These are phyloP conservation scores for Gila orcuttii DNA, from an alignment of 2,113 vertebrate species.

Conservation along the genomic window DNA sequence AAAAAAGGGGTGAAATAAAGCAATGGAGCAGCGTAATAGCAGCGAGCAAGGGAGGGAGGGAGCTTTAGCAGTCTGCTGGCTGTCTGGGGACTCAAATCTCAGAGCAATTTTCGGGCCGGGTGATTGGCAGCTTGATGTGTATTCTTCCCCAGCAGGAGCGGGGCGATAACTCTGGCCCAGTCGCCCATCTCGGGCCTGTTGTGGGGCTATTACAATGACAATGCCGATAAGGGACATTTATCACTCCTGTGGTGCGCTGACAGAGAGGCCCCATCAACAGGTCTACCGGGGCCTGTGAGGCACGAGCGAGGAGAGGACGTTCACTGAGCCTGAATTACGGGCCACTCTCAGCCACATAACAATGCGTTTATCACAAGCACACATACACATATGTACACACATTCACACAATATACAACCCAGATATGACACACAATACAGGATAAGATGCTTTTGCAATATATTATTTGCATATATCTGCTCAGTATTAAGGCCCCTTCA, in stretches of 20 bases:
- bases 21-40: conserved; percentile 38
- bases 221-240: conserved; percentile 83
- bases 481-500: not conserved
- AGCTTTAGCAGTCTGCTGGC: conserved; percentile 60
- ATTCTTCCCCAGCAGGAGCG: conserved; percentile 78
- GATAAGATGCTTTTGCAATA: not conserved
- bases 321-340: conserved; percentile 63
- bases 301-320: conserved; percentile 52
- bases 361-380: conserved; percentile 44
- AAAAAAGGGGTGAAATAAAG: conserved; percentile 59
- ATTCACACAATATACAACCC: conserved; percentile 29
- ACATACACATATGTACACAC: conserved; percentile 31
- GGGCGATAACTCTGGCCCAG: conserved; percentile 78
- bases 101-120: conserved; percentile 83
- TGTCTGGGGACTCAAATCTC: conserved; percentile 86
- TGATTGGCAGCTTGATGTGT: conserved; percentile 86
- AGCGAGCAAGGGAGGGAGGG: conserved; percentile 49
- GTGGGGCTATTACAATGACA: conserved; percentile 85
- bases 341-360: conserved; percentile 57
- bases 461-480: not conserved
- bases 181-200: conserved; percentile 76
- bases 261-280: conserved; percentile 79
- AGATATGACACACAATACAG: conserved; percentile 25
- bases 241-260: conserved; percentile 75
- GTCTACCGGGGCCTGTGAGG: conserved; percentile 67